Conservation (phyloP, 2,113 vertebrate species). For the Xiphias gladius region DNA sequence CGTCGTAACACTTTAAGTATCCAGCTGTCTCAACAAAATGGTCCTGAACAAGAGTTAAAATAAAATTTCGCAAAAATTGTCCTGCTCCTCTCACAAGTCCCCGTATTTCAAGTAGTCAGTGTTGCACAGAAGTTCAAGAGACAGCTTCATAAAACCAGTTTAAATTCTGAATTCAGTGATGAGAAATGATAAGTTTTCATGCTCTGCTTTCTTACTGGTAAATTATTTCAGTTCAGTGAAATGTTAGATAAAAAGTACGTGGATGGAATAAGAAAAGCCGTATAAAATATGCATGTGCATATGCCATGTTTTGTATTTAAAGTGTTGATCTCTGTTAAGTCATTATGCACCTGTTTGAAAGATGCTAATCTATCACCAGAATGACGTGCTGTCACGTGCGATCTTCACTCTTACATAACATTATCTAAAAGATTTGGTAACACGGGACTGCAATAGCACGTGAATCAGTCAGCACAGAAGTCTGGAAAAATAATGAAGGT, state of each 20-base stretch:
- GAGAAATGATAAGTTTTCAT: constrained; percentile 12
- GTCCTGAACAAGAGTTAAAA: neutral
- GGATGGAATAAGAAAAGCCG: constrained; percentile 3
- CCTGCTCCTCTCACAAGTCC: neutral
- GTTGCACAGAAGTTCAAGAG: neutral
- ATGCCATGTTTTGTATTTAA: constrained; percentile 14
- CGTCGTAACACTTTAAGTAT: neutral
- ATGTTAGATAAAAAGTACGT: constrained; percentile 1
- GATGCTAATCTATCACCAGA: constrained; percentile 15
- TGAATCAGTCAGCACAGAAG: constrained; percentile 44
- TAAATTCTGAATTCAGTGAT: neutral
- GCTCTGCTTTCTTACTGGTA: neutral
- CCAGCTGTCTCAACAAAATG: neutral
- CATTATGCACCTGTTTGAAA: constrained; percentile 1
- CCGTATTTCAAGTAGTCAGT: neutral
- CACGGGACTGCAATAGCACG: neutral
- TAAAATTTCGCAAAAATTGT: neutral
- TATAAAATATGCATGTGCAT: constrained; percentile 1
- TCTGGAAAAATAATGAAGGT: constrained; percentile 60
- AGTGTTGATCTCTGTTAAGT: constrained; percentile 1
- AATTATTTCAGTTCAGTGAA: neutral
- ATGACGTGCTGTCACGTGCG: neutral
- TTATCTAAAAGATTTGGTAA: constrained; percentile 27
- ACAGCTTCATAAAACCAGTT: neutral
- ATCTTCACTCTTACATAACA: neutral